Base-by-base conservation (phyloP, 2,797 vertebrate genomes). In the Meriones psammophilus region DNA sequence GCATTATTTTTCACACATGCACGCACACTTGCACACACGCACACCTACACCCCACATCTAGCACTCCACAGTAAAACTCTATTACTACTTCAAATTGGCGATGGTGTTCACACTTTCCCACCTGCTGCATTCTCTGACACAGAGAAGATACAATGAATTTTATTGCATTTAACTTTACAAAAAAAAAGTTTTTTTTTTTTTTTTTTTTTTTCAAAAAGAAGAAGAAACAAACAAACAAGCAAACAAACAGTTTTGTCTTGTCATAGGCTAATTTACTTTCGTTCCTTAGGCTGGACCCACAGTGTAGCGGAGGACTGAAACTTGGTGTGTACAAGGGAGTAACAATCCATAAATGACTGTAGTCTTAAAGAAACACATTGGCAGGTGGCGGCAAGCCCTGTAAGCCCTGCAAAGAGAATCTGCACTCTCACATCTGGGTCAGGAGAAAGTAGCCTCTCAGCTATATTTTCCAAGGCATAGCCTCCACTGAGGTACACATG, bases 41-140 rank as follows among this genome's bases (percentile, higher is more conserved):
- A 46, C 42, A 73, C 69, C 56, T 58, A 89, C 89, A 95, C 88
- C 14, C 88, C 4, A 7, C 5, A 88, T n/a, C n/a, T n/a, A n/a
- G n/a, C n/a, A n/a, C n/a, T n/a, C n/a, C n/a, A n/a, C n/a, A n/a
- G 46, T 68, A 73, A 95, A 96, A 17, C 15, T 73, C 77, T 73
- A 10, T 95, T 88, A 95, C 28, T 66, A 20, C 88, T 95, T 71
- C 42, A 58, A 94, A 36, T 73, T 68, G 18, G 68, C 39, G 26
- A 3, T 60, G 39, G 3, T 66, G 1, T 78, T 79, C 66, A 33
- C 17, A 15, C 8, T 17, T 5, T 36, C 12, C 28, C 24, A 74
- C 10, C 22, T 36, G 22, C 60, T 24, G 18, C 8, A 5, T 78
- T 66, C 60, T 30, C 5, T 80, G 56, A 24, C 8, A 12, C 24